These are phyloP conservation scores for Poicephalus meyeri DNA, from an alignment of 2,113 vertebrate genomes.

Conservation along the genomic window DNA sequence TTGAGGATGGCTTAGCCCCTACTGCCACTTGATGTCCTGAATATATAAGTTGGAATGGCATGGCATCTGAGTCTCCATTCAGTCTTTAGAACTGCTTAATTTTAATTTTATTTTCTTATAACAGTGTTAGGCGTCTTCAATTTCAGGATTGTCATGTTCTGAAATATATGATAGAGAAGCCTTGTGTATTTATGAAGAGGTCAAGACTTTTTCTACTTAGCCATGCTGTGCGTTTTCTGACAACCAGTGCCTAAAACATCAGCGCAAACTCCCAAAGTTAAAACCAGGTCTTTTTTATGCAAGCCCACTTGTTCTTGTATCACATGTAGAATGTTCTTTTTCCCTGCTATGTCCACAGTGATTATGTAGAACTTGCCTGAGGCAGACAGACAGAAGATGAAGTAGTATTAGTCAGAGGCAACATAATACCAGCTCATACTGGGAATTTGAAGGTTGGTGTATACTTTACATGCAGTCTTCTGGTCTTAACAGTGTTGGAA, in stretches of 20 bases:
- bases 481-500: not conserved
- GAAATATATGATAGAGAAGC: not conserved
- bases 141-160: not conserved
- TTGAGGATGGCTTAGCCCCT: not conserved
- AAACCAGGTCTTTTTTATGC: not conserved
- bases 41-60: not conserved
- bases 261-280: not conserved
- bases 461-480: not conserved
- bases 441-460: not conserved
- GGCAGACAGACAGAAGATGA: not conserved
- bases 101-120: not conserved
- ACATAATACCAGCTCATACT: not conserved
- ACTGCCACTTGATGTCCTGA: not conserved
- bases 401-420: not conserved
- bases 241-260: not conserved
- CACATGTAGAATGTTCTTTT: not conserved
- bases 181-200: not conserved
- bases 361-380: constrained; percentile 2
- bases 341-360: not conserved
- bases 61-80: not conserved
- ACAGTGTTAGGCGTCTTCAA: not conserved
- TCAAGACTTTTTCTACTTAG: not conserved
- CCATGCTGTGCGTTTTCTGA: not conserved
- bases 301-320: not conserved
- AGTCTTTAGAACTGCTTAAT: not conserved